Conservation (phyloP, 2,797 vertebrate genomes). For the Psittacula derbiana region DNA sequence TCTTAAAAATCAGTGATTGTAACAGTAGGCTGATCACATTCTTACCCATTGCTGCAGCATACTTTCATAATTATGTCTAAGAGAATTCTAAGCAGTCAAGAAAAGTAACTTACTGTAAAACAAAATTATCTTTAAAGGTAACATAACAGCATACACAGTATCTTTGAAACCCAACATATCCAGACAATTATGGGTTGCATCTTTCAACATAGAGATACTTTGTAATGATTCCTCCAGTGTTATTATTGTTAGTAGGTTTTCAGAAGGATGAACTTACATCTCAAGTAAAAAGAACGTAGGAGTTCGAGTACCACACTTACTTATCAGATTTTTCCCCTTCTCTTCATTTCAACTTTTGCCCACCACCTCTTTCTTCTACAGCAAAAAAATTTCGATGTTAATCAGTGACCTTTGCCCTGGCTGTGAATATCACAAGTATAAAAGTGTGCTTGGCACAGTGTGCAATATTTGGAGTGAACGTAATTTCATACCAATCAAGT, state of each 20-base stretch:
- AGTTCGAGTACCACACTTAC: not conserved
- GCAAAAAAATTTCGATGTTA: not conserved
- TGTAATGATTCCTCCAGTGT: not conserved
- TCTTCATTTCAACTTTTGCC: not conserved
- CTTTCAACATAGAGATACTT: not conserved
- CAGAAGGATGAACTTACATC: not conserved
- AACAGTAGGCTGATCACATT: not conserved
- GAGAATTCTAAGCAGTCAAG: not conserved
- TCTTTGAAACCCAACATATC: not conserved
- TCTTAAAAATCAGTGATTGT: not conserved
- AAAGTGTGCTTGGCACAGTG: not conserved
- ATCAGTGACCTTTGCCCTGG: constrained; percentile 28
- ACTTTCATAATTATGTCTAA: not conserved
- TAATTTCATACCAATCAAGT: constrained; percentile 42
- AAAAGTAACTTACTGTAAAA: not conserved
- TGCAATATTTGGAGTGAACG: not conserved
- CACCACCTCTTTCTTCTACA: not conserved
- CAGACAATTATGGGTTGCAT: not conserved
- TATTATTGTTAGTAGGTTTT: not conserved
- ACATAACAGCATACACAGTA: not conserved
- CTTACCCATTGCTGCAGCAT: not conserved
- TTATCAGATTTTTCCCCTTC: not conserved
- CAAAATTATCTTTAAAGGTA: not conserved
- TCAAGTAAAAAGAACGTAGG: not conserved
- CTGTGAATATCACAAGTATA: not conserved